Evolutionary conservation across 2,888 invertebrate genomes (phyloP).

Genomic region (Antitype chi): DNA sequence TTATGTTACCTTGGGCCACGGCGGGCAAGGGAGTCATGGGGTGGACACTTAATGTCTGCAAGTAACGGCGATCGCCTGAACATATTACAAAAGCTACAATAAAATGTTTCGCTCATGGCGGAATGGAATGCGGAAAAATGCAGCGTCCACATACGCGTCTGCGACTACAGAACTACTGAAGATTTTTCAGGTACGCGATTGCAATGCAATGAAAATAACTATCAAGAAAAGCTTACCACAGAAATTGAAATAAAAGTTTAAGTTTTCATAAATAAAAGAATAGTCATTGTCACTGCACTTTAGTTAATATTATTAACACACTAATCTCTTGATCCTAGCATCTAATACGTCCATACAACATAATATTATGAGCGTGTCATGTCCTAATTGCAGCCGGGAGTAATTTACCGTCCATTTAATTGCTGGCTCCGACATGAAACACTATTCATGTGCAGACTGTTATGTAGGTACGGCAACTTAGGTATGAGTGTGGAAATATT

Average conservation of each 20-base stretch:
- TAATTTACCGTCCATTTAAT: constrained; percentile 69
- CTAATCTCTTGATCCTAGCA: constrained; percentile 41
- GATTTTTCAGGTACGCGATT: constrained; percentile 10
- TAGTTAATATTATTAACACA: neutral
- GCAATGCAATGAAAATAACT: neutral
- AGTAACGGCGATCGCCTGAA: constrained; percentile 53
- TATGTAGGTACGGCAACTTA: constrained; percentile 15
- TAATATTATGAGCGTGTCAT: constrained; percentile 62
- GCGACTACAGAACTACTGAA: constrained; percentile 13
- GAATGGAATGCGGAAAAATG: constrained; percentile 39
- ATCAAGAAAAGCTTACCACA: no score
- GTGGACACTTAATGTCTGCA: constrained; percentile 59
- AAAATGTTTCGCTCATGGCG: constrained; percentile 52
- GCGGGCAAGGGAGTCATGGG: constrained; percentile 56
- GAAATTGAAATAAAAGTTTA: neutral
- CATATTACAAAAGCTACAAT: constrained; percentile 47
- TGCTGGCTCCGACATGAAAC: constrained; percentile 58
- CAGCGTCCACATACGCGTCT: constrained; percentile 14
- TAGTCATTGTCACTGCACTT: neutral
- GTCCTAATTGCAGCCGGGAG: constrained; percentile 65
- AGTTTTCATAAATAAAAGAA: neutral
- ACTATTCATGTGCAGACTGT: constrained; percentile 34
- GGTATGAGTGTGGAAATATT: constrained; percentile 40
- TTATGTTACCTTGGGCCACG: constrained; percentile 72
- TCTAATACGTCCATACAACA: constrained; percentile 40